phyloP scores from a whole-genome alignment of 2,113 vertebrate genomes.

The Petrocephalus zakoni region DNA sequence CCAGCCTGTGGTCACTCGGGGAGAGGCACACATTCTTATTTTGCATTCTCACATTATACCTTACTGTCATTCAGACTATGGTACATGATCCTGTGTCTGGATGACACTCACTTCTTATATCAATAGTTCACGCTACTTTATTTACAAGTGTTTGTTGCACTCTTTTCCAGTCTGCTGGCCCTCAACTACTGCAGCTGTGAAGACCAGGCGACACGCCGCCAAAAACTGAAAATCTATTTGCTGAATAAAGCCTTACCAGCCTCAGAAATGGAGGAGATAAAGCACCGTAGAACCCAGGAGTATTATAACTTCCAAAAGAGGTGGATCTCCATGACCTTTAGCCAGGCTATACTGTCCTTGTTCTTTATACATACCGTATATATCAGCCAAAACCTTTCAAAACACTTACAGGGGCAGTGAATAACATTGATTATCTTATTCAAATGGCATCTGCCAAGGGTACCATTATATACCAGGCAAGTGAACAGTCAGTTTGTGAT shows the following conservation, averaged over 20 bases:
- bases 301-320: conserved; percentile 63
- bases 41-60: background rate
- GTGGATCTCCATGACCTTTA: conserved; percentile 41
- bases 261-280: conserved; percentile 50
- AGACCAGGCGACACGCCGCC: conserved; percentile 46
- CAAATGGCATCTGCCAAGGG: too few species aligned
- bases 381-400: too few species aligned
- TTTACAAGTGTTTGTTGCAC: background rate
- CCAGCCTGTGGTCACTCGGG: background rate
- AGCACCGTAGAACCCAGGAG: conserved; percentile 58
- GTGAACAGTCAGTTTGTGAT: too few species aligned
- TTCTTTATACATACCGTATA: too few species aligned
- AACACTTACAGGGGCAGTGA: too few species aligned
- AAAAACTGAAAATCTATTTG: conserved; percentile 26
- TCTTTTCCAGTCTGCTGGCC: conserved; percentile 60
- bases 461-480: too few species aligned
- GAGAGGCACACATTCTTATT: background rate
- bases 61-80: background rate
- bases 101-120: too few species aligned
- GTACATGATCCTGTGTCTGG: background rate
- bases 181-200: conserved; percentile 68
- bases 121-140: background rate
- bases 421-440: too few species aligned
- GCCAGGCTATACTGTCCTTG: too few species aligned
- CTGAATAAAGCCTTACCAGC: conserved; percentile 50